These are phyloP conservation scores for Apis cerana DNA, from an alignment of 1,140 invertebrate genomes.

Conservation along the genomic window DNA sequence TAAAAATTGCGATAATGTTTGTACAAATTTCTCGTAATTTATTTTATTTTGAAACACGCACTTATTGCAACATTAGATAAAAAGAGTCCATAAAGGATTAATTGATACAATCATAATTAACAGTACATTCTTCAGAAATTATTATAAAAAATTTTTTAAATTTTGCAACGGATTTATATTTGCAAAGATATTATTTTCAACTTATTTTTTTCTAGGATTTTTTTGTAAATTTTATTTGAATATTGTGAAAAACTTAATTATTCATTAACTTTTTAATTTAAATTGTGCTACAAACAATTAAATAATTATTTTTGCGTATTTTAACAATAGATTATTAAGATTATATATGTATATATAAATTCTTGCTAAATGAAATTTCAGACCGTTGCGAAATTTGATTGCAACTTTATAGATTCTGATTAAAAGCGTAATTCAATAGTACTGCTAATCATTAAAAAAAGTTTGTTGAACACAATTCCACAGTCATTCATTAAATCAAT, in stretches of 20 bases:
- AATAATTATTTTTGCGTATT: neutral
- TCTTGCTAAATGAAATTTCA: neutral
- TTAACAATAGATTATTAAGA: neutral
- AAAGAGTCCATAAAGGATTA: slow-evolving; percentile 50
- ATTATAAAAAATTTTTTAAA: slow-evolving; percentile 60
- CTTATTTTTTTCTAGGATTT: neutral
- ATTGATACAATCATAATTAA: slow-evolving; percentile 45
- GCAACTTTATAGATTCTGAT: slow-evolving; percentile 19
- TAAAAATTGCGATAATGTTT: slow-evolving; percentile 29
- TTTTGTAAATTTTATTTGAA: neutral
- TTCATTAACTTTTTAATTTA: neutral
- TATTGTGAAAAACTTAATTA: neutral
- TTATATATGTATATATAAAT: neutral
- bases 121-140: slow-evolving; percentile 55
- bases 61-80: slow-evolving; percentile 36
- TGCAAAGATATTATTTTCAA: slow-evolving; percentile 13
- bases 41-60: slow-evolving; percentile 28
- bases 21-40: slow-evolving; percentile 35
- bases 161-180: slow-evolving; percentile 48
- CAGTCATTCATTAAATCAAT: slow-evolving; percentile 57
- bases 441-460: slow-evolving; percentile 49
- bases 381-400: slow-evolving; percentile 30
- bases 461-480: slow-evolving; percentile 61
- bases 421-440: slow-evolving; percentile 58
- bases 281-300: slow-evolving; percentile 7